Evolutionary conservation across 2,888 invertebrate species (phyloP).

Genomic region (Apoderus coryli): DNA sequence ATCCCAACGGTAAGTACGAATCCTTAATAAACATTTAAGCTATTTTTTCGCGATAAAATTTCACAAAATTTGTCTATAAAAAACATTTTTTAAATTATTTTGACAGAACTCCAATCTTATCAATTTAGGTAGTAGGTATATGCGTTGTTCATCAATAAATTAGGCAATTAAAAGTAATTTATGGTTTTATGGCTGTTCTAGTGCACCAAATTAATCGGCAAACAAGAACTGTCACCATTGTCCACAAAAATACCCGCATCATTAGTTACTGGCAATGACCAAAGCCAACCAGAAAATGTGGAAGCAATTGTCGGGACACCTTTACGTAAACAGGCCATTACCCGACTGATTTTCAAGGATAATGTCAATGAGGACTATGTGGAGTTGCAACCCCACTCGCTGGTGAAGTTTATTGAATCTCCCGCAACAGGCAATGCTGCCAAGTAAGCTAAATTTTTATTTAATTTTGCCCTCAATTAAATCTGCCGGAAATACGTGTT

Average conservation of each 20-base stretch:
- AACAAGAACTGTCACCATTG: slow-evolving; percentile 10
- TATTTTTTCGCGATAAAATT: too few species aligned
- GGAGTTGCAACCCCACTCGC: slow-evolving; percentile 16
- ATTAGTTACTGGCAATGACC: slow-evolving; percentile 4
- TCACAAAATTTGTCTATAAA: too few species aligned
- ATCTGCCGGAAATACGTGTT: too few species aligned
- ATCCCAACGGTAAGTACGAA: slow-evolving; percentile 16
- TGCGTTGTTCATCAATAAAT: too few species aligned
- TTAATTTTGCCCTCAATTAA: too few species aligned
- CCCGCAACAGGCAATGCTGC: slow-evolving; percentile 1
- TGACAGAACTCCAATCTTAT: too few species aligned
- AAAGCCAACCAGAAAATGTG: slow-evolving; percentile 11
- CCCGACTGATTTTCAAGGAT: slow-evolving; percentile 11
- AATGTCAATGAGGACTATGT: slow-evolving; percentile 11
- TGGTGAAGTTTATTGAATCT: slow-evolving; percentile 12
- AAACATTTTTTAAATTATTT: too few species aligned
- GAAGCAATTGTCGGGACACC: slow-evolving; percentile 13
- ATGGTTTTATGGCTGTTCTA: too few species aligned
- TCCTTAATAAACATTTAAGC: slow-evolving; percentile 3
- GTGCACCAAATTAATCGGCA: slow-evolving; percentile 15
- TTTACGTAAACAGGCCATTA: too few species aligned
- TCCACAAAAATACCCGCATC: slow-evolving; percentile 5
- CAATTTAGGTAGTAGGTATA: too few species aligned
- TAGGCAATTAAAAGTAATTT: too few species aligned
- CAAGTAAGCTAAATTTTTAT: too few species aligned